Evolutionary conservation across 1,140 invertebrate genomes (phyloP).

Genomic region (Halotydeus destructor): DNA sequence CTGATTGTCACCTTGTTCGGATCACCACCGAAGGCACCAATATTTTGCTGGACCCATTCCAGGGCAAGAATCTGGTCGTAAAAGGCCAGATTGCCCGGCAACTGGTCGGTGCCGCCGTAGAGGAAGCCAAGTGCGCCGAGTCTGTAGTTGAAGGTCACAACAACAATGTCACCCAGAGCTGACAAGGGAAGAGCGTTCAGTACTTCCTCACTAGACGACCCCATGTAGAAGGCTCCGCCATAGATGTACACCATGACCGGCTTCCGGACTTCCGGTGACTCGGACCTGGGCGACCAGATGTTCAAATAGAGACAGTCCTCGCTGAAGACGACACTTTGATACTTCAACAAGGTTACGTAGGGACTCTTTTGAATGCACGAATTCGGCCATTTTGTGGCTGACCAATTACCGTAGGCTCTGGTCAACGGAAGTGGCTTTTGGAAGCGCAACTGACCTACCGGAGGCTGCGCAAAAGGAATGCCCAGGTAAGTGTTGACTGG

Average conservation of each 20-base stretch:
- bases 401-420: no score
- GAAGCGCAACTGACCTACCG: no score
- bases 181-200: conserved; percentile 9
- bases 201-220: conserved; percentile 7
- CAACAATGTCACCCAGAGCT: conserved; percentile 11
- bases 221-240: conserved; percentile 17
- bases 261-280: no score
- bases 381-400: no score
- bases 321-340: no score
- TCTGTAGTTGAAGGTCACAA: conserved; percentile 16
- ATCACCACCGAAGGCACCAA: conserved; percentile 77
- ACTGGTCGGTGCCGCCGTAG: conserved; percentile 70
- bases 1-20: conserved; percentile 82
- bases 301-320: conserved; percentile 91
- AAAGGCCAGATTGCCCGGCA: conserved; percentile 89
- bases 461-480: no score
- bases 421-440: no score
- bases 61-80: conserved; percentile 74
- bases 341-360: no score
- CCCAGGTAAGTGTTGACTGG: no score
- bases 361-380: no score
- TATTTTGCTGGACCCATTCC: conserved; percentile 79
- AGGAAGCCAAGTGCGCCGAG: conserved; percentile 80
- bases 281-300: conserved; percentile 42
- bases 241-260: conserved; percentile 19